Evolutionary conservation across 2,113 vertebrate species (phyloP).

Genomic region (Myrmophylax atrothorax): DNA sequence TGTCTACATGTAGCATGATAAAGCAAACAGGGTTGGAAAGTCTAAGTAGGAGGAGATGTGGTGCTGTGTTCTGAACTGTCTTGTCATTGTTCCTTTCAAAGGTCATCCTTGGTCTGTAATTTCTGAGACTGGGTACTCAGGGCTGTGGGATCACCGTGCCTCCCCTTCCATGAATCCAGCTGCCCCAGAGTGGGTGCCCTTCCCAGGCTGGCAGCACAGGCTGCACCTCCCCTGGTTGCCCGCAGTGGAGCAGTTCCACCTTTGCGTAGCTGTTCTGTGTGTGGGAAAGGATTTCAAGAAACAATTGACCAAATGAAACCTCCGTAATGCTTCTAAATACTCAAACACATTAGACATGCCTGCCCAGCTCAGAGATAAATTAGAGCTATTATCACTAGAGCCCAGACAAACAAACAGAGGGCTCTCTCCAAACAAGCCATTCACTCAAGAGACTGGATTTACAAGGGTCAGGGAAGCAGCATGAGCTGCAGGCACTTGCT

Average conservation of each 20-base stretch:
- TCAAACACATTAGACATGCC: constrained; percentile 70
- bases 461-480: constrained; percentile 58
- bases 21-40: background rate
- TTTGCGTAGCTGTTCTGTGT: constrained; percentile 5
- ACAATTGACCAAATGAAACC: constrained; percentile 72
- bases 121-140: background rate
- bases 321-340: constrained; percentile 67
- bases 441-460: constrained; percentile 69
- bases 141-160: background rate
- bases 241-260: rapidly evolving
- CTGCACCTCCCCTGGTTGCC: rapidly evolving
- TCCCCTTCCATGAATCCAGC: background rate
- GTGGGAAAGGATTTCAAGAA: constrained; percentile 65
- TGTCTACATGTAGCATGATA: background rate
- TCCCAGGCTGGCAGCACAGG: background rate
- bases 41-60: background rate
- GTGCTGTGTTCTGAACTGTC: background rate
- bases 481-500: constrained; percentile 2
- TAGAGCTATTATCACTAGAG: constrained; percentile 72
- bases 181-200: rapidly evolving
- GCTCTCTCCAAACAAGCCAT: constrained; percentile 69
- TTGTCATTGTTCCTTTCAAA: background rate
- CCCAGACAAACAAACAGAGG: constrained; percentile 66
- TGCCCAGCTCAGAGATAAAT: constrained; percentile 71
- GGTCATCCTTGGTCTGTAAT: background rate